A percentile compares a stretch with the other conserved stretches of the same genome.
These are phyloP conservation scores for Stigmatopora nigra DNA, from an alignment of 2,113 vertebrate genomes.

Conservation along the genomic window DNA sequence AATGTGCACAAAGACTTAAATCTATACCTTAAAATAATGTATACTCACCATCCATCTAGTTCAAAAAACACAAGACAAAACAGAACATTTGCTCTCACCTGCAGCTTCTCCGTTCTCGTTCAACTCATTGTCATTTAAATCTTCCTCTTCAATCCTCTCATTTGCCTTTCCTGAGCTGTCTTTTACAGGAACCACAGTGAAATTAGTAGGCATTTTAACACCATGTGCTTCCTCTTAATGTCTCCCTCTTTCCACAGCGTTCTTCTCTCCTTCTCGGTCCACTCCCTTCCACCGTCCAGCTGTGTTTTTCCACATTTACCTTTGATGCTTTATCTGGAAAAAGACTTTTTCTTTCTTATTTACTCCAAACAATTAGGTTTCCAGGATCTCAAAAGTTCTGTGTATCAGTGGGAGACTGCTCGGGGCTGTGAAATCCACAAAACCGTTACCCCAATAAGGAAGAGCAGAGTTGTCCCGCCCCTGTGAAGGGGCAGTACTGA, in stretches of 20 bases:
- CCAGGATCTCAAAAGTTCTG: conserved; percentile 46
- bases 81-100: conserved; percentile 42
- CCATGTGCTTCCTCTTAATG: conserved; percentile 51
- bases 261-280: conserved; percentile 18
- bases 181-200: conserved; percentile 73
- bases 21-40: neutral
- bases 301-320: conserved; percentile 26
- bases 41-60: neutral
- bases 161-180: conserved; percentile 38
- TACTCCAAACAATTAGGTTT: conserved; percentile 12
- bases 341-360: conserved; percentile 11
- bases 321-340: conserved; percentile 5
- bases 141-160: conserved; percentile 40
- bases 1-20: too few relatives aligned
- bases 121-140: conserved; percentile 50
- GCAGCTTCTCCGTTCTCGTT: conserved; percentile 45
- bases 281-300: conserved; percentile 12
- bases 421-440: conserved; percentile 60
- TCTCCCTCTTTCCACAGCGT: conserved; percentile 39
- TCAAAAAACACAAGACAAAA: neutral
- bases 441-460: conserved; percentile 65
- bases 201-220: conserved; percentile 74
- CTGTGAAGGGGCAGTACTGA: conserved; percentile 46
- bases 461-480: conserved; percentile 53
- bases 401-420: conserved; percentile 54